Base-by-base conservation (phyloP, 2,888 invertebrate species). In the Parascotia fuliginaria region DNA sequence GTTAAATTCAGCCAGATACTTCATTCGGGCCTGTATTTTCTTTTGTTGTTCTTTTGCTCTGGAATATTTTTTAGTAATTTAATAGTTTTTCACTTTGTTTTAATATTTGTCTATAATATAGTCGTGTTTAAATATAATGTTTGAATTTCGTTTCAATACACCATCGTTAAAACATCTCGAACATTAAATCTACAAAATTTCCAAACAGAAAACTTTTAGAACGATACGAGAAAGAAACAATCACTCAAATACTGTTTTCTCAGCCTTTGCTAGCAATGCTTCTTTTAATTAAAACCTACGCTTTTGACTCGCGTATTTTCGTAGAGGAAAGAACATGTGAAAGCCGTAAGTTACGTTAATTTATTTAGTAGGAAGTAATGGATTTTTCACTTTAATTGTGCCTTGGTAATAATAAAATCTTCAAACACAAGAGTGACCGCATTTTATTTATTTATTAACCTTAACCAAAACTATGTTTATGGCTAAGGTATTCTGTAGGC, bases 1-100 rank as follows among this genome's bases (percentile, higher is more conserved):
- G 39, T 87, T 90, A 42, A 55, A 89, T 54, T 92, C 90, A 0
- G 76, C 75, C 6, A 92, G 60, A 58, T 90, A 87, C 38, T 75
- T 74, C 83, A 92, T 88, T 31, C 89, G 74, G 0, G 79, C 81
- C 62, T 79, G 69, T 5, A 90, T 76, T 57, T 90, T 92, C 48
- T 57, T 78, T 46, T 91, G 89, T 73, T 84, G 86, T 64, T 87
- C 87, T 68, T 79, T 87, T 9, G 88, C 90, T 34, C 92, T 92
- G 59, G 3, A 66, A 49, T 15, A 27, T 4, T 1, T 37, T 11
- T 36, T 11, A 19, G 36, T 9, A 9, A 3, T 15, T 19, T 15
- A 13, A 13, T 32, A 3, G 32, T 1, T n/a, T n/a, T n/a, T n/a
- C n/a, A n/a, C n/a, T n/a, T n/a, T n/a, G n/a, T n/a, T n/a, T n/a